These are phyloP conservation scores for Antheraea yamamai DNA, from an alignment of 2,888 invertebrate genomes.

Conservation along the genomic window DNA sequence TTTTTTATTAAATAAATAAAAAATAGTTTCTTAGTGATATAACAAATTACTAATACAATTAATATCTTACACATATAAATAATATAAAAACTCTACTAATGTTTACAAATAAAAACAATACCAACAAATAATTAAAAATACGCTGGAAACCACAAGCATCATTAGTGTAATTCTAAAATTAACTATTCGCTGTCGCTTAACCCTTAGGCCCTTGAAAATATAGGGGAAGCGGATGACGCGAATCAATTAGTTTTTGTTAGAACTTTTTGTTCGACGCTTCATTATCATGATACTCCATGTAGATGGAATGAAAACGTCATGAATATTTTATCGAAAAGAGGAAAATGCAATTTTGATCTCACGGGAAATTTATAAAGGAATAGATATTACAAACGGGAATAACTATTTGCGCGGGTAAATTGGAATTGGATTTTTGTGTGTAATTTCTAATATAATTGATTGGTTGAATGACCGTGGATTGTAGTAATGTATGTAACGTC, in stretches of 20 bases:
- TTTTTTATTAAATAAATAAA: too few relatives aligned
- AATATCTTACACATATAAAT: too few relatives aligned
- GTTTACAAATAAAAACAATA: too few relatives aligned
- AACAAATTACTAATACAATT: too few relatives aligned
- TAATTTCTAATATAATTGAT: neutral
- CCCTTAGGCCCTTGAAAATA: slow-evolving; percentile 27
- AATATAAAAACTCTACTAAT: too few relatives aligned
- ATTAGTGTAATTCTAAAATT: neutral
- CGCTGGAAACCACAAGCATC: too few relatives aligned
- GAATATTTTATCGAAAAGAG: slow-evolving; percentile 44
- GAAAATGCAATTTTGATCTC: slow-evolving; percentile 8
- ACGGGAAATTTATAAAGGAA: slow-evolving; percentile 5
- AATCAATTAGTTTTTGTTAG: slow-evolving; percentile 55
- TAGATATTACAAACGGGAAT: neutral
- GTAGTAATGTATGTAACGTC: too few relatives aligned
- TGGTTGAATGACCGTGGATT: neutral
- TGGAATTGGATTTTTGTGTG: neutral
- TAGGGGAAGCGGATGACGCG: slow-evolving; percentile 41
- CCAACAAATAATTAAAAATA: too few relatives aligned
- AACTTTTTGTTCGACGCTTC: slow-evolving; percentile 47
- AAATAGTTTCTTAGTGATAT: too few relatives aligned
- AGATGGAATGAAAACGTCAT: slow-evolving; percentile 40
- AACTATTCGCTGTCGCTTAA: slow-evolving; percentile 23
- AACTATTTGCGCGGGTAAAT: neutral
- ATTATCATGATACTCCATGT: slow-evolving; percentile 44